Evolutionary conservation across 2,797 vertebrate genomes (phyloP), one percentile per base, ranked within the genome.

Genomic region (Danio jaintianensis): DNA sequence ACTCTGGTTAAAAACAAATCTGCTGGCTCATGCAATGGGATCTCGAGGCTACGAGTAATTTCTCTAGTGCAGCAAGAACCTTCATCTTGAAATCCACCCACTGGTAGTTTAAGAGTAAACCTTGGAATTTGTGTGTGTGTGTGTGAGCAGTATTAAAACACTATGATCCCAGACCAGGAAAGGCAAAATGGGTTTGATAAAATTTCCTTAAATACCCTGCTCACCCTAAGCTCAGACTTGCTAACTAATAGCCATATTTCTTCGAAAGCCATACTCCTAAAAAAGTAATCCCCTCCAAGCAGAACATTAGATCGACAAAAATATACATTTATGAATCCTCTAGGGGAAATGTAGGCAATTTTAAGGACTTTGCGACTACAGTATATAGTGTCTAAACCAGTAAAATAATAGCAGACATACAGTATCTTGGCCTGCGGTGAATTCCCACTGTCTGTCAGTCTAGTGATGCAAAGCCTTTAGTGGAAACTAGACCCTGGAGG

Each of bases 1-100:
- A 68, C 79, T 79, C n/a, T 43, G 71, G 13, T 62, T 63, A 13
- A 83, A 83, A 83, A 75, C 40, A 42, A 70, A 75, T 62, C 64
- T 76, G 10, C 38, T 70, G 48, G n/a, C 55, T 38, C 55, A 56
- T 47, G 53, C 38, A 16, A 58, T 68, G 53, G 50, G 29, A 62
- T 76, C 59, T 62, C 52, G 45, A 58, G 52, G 38, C 67, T 16
- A 38, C 70, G 56, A 82, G 77, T 45, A 61, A 56, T 70, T 59
- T 77, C 61, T 81, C 40, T n/a, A 36, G 43, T 67, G 77, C 40
- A 47, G 53, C 45, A 18, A 70, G 22, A 29, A 61, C 58, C 45
- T 43, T 62, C 20, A 7, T 63, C 61, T 67, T 66, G 52, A 83
- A 68, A 70, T 75, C 47, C 40, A 42, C 80, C 62, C 80, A 82